A percentile compares a stretch with the other conserved stretches of the same genome.
Evolutionary conservation across 2,888 invertebrate genomes (phyloP).

Genomic region (Vesta saturnalis): DNA sequence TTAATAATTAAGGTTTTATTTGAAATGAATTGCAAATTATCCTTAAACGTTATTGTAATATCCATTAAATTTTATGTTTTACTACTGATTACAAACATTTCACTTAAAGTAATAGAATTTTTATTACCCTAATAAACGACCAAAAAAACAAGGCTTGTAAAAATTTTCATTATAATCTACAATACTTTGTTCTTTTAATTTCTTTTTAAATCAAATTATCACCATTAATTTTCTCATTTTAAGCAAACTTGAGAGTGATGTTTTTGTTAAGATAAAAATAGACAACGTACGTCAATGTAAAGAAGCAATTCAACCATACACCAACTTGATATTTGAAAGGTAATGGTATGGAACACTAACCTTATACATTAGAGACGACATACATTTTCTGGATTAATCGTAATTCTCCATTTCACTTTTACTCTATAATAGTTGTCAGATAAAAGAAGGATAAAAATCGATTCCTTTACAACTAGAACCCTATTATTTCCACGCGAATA

Average conservation of each 20-base stretch:
- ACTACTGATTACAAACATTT: background rate
- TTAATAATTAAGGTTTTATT: background rate
- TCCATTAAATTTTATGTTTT: conserved; percentile 8
- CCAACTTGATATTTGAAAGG: conserved; percentile 29
- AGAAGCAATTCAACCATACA: conserved; percentile 21
- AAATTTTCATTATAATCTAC: background rate
- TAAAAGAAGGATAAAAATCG: conserved; percentile 5
- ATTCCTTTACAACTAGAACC: background rate
- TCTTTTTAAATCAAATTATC: background rate
- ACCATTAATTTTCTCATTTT: background rate
- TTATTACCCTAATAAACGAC: background rate
- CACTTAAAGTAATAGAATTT: background rate
- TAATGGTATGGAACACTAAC: conserved; percentile 33
- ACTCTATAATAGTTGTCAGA: background rate
- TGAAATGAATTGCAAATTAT: conserved; percentile 5
- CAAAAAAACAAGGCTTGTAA: conserved; percentile 7
- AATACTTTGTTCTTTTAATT: background rate
- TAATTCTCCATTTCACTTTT: conserved; percentile 8
- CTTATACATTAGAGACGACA: conserved; percentile 19
- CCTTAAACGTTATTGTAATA: background rate
- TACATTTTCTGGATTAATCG: conserved; percentile 20
- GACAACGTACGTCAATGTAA: background rate
- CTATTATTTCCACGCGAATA: conserved; percentile 24
- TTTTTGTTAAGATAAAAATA: background rate
- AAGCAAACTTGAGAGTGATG: background rate